phyloP scores from a whole-genome alignment of 1,140 invertebrate genomes.

The Atopsyche davidsoni region DNA sequence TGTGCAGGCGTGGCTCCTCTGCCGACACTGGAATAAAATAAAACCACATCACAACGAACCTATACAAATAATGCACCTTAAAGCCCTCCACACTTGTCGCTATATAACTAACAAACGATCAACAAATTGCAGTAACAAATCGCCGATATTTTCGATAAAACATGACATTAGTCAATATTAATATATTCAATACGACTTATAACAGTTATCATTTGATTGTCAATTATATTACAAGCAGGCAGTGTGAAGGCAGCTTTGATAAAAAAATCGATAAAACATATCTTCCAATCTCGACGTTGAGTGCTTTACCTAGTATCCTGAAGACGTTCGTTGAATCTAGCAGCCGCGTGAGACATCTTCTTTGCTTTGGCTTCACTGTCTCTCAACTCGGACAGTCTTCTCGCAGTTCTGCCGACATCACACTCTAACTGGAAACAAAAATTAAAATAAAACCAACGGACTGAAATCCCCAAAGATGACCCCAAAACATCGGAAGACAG shows the following conservation, averaged over 20 bases:
- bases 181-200: too few species aligned
- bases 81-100: too few species aligned
- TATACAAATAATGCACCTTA: too few species aligned
- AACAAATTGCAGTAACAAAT: too few species aligned
- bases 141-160: too few species aligned
- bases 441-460: too few species aligned
- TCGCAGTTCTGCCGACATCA: conserved; percentile 79
- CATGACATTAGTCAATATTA: too few species aligned
- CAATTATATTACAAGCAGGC: not conserved
- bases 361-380: conserved; percentile 79
- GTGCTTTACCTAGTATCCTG: conserved; percentile 58
- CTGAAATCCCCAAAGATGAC: too few species aligned
- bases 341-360: conserved; percentile 74
- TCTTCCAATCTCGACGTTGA: conserved; percentile 29
- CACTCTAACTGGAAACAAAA: conserved; percentile 57
- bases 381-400: conserved; percentile 77
- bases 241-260: conserved; percentile 33
- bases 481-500: too few species aligned
- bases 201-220: not conserved
- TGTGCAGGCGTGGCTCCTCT: conserved; percentile 20
- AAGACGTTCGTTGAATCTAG: conserved; percentile 81
- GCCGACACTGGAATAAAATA: conserved; percentile 13
- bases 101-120: too few species aligned
- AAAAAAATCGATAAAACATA: not conserved
- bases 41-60: not conserved